phyloP scores from a whole-genome alignment of 2,888 invertebrate genomes.

The Hemistola chrysoprasaria region DNA sequence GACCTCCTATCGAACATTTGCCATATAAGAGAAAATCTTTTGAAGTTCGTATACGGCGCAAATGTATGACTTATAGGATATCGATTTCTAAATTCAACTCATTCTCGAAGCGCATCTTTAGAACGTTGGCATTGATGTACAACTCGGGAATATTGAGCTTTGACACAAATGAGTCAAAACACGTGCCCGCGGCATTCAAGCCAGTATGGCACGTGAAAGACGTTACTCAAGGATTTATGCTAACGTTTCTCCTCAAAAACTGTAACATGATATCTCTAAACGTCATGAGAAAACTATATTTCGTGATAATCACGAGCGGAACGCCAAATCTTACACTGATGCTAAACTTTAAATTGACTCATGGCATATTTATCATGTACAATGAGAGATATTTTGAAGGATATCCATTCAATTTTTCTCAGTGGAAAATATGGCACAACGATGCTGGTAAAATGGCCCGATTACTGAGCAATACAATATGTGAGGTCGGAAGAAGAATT shows the following conservation, averaged over 20 bases:
- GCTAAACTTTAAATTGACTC: slow-evolving; percentile 32
- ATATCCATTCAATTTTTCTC: slow-evolving; percentile 21
- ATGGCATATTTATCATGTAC: slow-evolving; percentile 24
- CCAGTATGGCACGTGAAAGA: slow-evolving; percentile 40
- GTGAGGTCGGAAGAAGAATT: neutral
- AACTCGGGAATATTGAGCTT: slow-evolving; percentile 5
- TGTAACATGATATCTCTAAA: slow-evolving; percentile 34
- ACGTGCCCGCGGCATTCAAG: slow-evolving; percentile 20
- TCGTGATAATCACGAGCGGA: slow-evolving; percentile 36
- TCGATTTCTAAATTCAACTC: slow-evolving; percentile 25
- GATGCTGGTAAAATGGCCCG: too few species aligned
- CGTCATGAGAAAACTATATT: slow-evolving; percentile 38
- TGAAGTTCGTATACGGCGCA: slow-evolving; percentile 12
- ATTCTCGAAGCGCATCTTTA: slow-evolving; percentile 21
- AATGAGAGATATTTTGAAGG: slow-evolving; percentile 11
- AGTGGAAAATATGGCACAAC: slow-evolving; percentile 21
- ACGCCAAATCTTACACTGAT: slow-evolving; percentile 29
- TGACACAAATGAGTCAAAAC: slow-evolving; percentile 11
- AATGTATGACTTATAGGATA: slow-evolving; percentile 20
- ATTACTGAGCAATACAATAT: too few species aligned
- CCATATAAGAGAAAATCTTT: slow-evolving; percentile 8
- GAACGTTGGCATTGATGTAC: slow-evolving; percentile 13
- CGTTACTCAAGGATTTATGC: slow-evolving; percentile 37
- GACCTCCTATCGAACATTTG: too few species aligned
- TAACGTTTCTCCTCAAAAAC: slow-evolving; percentile 35